Evolutionary conservation across 2,113 vertebrate species (phyloP).

Genomic region (Pycnonotus jocosus): DNA sequence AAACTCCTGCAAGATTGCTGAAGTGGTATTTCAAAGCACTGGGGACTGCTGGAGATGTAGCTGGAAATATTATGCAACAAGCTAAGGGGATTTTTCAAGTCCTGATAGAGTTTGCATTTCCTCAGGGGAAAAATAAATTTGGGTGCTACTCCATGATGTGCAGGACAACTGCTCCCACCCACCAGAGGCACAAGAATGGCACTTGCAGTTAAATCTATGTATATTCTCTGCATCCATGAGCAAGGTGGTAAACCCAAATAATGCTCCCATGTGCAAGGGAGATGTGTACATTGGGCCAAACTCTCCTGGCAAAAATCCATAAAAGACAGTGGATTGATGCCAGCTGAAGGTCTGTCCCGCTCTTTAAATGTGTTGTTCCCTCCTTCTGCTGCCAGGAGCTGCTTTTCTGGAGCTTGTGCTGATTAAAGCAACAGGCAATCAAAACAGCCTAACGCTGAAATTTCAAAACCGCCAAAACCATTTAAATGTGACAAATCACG

Average conservation of each 20-base stretch:
- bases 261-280: not conserved
- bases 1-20: constrained; percentile 49
- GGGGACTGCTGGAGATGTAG: constrained; percentile 1
- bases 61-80: constrained; percentile 21
- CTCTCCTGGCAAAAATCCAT: not conserved
- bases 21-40: constrained; percentile 48
- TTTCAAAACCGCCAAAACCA: not conserved
- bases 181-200: not conserved
- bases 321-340: not conserved
- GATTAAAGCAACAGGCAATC: not conserved
- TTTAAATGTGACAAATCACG: not conserved
- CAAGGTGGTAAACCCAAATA: not conserved
- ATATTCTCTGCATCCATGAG: not conserved
- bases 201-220: not conserved
- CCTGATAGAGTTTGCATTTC: not conserved
- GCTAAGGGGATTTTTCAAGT: constrained; percentile 7
- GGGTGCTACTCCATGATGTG: not conserved
- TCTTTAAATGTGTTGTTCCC: not conserved
- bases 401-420: not conserved
- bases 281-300: not conserved
- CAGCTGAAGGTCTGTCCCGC: not conserved
- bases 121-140: not conserved
- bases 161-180: not conserved
- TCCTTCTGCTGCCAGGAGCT: not conserved
- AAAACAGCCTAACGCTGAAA: not conserved